Evolutionary conservation across 2,888 invertebrate species (phyloP).

Genomic region (Parnassius smintheus): DNA sequence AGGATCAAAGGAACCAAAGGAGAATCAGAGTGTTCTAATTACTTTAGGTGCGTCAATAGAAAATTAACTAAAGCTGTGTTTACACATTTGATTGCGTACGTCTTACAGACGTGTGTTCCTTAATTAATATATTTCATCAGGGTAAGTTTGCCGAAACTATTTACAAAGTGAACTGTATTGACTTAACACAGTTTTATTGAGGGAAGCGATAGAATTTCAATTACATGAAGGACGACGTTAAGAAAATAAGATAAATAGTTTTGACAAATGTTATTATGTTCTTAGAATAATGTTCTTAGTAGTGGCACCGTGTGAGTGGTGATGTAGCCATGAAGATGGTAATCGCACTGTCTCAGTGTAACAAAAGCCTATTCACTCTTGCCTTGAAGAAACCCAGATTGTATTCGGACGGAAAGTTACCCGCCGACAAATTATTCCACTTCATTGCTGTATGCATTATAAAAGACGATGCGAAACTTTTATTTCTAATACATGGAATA

Average conservation of each 20-base stretch:
- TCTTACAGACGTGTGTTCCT: slow-evolving; percentile 14
- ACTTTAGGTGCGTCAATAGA: slow-evolving; percentile 9
- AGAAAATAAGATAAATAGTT: slow-evolving; percentile 2
- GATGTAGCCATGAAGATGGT: too few relatives aligned
- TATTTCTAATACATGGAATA: too few relatives aligned
- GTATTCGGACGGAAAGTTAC: too few relatives aligned
- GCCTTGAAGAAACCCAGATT: too few relatives aligned
- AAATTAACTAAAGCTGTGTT: slow-evolving; percentile 13
- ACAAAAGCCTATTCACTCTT: too few relatives aligned
- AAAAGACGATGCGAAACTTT: too few relatives aligned
- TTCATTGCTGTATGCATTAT: too few relatives aligned
- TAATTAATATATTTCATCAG: slow-evolving; percentile 26
- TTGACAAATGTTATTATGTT: not conserved
- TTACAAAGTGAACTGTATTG: slow-evolving; percentile 19
- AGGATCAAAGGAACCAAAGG: too few relatives aligned
- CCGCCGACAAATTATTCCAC: too few relatives aligned
- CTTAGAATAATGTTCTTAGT: too few relatives aligned
- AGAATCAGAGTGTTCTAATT: not conserved
- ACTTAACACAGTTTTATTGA: slow-evolving; percentile 10
- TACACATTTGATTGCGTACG: slow-evolving; percentile 18
- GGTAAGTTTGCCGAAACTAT: slow-evolving; percentile 22
- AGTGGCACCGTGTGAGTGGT: too few relatives aligned
- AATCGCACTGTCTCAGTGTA: too few relatives aligned
- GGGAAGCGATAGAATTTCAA: slow-evolving; percentile 15
- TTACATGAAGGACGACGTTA: slow-evolving; percentile 9